phyloP scores from a whole-genome alignment of 30 jellyfish, hydroid and myxozoan species.

The Rhopilema esculentum region DNA sequence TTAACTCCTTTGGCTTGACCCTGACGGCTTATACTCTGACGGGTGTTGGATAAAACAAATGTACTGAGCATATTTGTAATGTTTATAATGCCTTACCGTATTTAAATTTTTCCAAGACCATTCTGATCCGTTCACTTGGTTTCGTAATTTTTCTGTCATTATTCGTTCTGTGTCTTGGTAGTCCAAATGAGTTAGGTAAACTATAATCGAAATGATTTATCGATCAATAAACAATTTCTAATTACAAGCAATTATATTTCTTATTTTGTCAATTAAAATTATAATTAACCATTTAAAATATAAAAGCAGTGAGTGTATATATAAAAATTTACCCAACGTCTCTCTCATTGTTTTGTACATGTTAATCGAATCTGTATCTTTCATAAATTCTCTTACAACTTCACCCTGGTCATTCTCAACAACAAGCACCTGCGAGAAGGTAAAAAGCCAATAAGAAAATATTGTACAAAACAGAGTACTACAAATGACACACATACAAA shows the following conservation, averaged over 20 bases:
- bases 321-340: conserved; percentile 84
- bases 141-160: conserved; percentile 94
- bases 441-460: not conserved
- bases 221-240: too few relatives aligned
- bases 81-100: conserved; percentile 66
- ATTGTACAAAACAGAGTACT: not conserved
- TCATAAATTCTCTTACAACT: conserved; percentile 98
- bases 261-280: too few relatives aligned
- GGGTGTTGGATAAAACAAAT: too few relatives aligned
- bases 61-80: too few relatives aligned
- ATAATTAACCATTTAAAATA: too few relatives aligned
- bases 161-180: conserved; percentile 96
- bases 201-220: conserved; percentile 38
- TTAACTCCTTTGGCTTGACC: too few relatives aligned
- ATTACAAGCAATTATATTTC: too few relatives aligned
- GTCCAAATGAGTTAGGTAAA: conserved; percentile 96
- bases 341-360: conserved; percentile 95
- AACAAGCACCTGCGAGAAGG: conserved; percentile 71
- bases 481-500: not conserved
- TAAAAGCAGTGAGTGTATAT: too few relatives aligned
- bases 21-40: too few relatives aligned
- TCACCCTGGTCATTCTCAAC: conserved; percentile 99
- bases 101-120: conserved; percentile 98
- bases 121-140: conserved; percentile 97
- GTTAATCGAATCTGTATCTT: conserved; percentile 97